Evolutionary conservation across 2,888 invertebrate genomes (phyloP).

Genomic region (Cataglyphis altisquamis): DNA sequence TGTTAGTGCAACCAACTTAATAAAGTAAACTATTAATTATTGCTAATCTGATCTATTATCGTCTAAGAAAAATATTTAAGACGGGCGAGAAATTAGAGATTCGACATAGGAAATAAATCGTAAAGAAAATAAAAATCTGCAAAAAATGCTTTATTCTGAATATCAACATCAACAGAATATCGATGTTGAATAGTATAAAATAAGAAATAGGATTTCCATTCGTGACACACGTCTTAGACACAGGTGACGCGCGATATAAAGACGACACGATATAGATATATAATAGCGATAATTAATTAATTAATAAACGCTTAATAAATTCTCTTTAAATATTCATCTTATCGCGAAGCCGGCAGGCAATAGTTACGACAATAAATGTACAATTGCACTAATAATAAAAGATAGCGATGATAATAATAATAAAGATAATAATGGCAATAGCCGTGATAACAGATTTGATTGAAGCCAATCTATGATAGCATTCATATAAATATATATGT

Average conservation of each 20-base stretch:
- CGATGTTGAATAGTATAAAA: conserved; percentile 28
- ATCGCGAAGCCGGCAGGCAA: conserved; percentile 64
- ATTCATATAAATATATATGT: conserved; percentile 53
- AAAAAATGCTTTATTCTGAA: conserved; percentile 30
- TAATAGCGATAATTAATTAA: conserved; percentile 73
- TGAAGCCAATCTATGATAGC: conserved; percentile 66
- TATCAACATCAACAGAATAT: conserved; percentile 8
- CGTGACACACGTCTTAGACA: conserved; percentile 68
- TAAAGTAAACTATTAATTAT: not conserved
- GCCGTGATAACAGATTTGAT: conserved; percentile 74
- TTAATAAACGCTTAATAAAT: conserved; percentile 74
- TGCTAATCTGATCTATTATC: not conserved
- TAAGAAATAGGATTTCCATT: conserved; percentile 1
- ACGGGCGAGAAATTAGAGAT: not conserved
- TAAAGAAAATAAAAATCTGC: conserved; percentile 37
- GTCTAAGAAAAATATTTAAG: not conserved
- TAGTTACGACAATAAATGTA: conserved; percentile 69
- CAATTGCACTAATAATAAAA: conserved; percentile 61
- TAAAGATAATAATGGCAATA: conserved; percentile 65
- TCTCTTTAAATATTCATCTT: conserved; percentile 71
- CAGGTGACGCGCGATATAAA: conserved; percentile 70
- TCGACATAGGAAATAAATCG: conserved; percentile 29
- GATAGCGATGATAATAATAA: conserved; percentile 58
- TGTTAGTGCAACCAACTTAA: not conserved
- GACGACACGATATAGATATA: conserved; percentile 71